Evolutionary conservation across 2,797 vertebrate genomes (phyloP), one percentile per base, ranked within the genome.

Genomic region (Acanthurus lineatus): DNA sequence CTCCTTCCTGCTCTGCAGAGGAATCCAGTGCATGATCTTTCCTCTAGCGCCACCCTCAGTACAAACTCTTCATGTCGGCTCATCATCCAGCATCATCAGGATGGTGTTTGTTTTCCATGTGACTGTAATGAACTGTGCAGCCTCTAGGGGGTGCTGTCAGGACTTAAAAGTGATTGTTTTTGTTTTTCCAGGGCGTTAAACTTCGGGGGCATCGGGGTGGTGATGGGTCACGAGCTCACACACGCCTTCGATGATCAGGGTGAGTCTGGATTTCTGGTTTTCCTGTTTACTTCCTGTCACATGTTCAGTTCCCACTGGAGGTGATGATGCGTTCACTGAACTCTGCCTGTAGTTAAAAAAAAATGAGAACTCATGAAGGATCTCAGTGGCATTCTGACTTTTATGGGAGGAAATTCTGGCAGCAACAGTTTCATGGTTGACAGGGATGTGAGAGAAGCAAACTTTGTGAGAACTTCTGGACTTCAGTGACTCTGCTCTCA

Each of bases 181-280:
- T 80, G 22, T 85, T n/a, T 82, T 69, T 77, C 42, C 91, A 99
- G 98, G 93, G 97, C 98, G 5, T 89, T 99, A 82, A 99, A 99
- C 94, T 99, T 99, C 0, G 98, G 98, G 0, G 98, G 98, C 16
- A 99, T 99, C 0, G 98, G 98, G 0, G 98, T 99, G 38, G 98
- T 99, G 89, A 99, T 99, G 98, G 98, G 98, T 60, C 98, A 99
- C 0, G 98, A 99, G 89, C 93, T 99, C 86, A 99, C 98, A 0
- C 98, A 99, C 0, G 98, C 98, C 1, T 99, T 99, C 7, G 98
- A 99, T 57, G 98, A 94, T 73, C 93, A 94, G 77, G 93, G 93
- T 93, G 73, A 91, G 92, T 77, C n/a, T 52, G 9, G 9, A 28
- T 45, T 40, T 48, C 20, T 28, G n/a, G 1, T 38, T 8, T 1